A percentile compares a stretch with the other conserved stretches of the same genome.
Conservation (phyloP, 37 sponge, comb jelly and placozoan genomes). For the Haliclona indistincta region DNA sequence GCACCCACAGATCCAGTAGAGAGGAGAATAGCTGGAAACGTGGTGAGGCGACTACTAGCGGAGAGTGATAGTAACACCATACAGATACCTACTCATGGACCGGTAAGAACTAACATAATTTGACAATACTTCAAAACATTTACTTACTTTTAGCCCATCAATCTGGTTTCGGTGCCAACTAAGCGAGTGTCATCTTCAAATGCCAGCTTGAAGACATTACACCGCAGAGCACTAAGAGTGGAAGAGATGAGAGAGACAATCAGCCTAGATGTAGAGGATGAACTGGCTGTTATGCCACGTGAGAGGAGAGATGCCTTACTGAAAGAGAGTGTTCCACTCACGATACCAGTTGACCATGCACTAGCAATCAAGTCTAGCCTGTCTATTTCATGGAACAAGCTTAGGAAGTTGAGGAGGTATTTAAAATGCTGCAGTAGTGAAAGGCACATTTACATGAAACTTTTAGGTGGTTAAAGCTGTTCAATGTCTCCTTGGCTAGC, state of each 20-base stretch:
- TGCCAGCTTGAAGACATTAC: too few relatives aligned
- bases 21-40: background rate
- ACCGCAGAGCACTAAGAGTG: too few relatives aligned
- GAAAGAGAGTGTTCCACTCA: conserved; percentile 2
- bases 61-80: background rate
- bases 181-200: too few relatives aligned
- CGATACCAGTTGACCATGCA: conserved; percentile 17
- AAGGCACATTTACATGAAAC: too few relatives aligned
- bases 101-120: background rate
- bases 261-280: too few relatives aligned
- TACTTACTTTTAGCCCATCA: background rate
- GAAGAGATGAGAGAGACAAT: too few relatives aligned
- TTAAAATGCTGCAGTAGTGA: too few relatives aligned
- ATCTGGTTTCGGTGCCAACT: background rate
- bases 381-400: conserved; percentile 32
- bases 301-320: background rate
- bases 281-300: too few relatives aligned
- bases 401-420: conserved; percentile 27
- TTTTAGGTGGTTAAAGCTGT: conserved; percentile 27
- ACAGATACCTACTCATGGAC: background rate
- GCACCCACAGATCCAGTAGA: background rate
- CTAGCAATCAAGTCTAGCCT: conserved; percentile 42
- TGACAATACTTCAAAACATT: background rate
- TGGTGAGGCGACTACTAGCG: background rate
- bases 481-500: conserved; percentile 9